Evolutionary conservation across 2,113 vertebrate genomes (phyloP).

Genomic region (Megalops atlanticus): DNA sequence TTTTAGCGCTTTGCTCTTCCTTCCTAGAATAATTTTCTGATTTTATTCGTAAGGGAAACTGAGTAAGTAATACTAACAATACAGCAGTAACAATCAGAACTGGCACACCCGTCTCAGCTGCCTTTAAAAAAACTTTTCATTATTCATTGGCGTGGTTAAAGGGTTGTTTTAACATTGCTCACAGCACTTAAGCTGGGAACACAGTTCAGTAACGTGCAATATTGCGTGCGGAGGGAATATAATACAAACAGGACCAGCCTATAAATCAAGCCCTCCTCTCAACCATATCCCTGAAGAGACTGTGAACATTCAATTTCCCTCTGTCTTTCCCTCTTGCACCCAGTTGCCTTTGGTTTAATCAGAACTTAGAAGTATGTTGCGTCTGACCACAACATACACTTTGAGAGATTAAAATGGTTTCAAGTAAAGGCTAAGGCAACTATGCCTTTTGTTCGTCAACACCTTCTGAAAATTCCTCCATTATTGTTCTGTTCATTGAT

Average conservation of each 20-base stretch:
- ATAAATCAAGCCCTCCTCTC: background rate
- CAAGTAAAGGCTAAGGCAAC: too few species aligned
- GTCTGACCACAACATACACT: too few species aligned
- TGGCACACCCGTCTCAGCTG: background rate
- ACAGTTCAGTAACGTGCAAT: background rate
- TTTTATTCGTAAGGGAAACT: too few species aligned
- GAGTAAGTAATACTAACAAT: background rate
- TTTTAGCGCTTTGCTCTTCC: background rate
- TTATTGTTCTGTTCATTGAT: too few species aligned
- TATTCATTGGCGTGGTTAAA: background rate
- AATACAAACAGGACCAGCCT: background rate
- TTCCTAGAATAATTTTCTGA: background rate
- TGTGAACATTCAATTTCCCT: background rate
- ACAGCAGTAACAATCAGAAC: background rate
- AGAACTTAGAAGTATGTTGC: background rate
- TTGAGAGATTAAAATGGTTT: too few species aligned
- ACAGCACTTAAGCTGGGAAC: background rate
- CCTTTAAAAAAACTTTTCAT: background rate
- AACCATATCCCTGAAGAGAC: background rate
- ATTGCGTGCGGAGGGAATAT: background rate
- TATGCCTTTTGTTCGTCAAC: too few species aligned
- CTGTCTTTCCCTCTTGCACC: background rate
- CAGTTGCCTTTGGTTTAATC: background rate
- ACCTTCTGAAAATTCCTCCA: too few species aligned
- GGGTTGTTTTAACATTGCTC: background rate